Base-by-base conservation (phyloP, 2,888 invertebrate species). In the Trichopria drosophilae region DNA sequence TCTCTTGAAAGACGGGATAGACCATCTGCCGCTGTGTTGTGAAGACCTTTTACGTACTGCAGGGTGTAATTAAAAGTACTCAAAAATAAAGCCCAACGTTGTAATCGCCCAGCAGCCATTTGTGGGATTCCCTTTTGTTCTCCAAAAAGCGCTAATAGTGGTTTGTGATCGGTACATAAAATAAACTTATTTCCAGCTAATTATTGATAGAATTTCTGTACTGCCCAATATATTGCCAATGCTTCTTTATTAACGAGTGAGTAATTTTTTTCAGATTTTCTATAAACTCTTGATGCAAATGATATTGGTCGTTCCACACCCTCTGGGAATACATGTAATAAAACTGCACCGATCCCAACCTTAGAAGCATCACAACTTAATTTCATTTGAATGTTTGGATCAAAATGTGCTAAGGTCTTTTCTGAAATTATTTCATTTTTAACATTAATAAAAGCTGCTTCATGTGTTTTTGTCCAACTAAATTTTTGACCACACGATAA, bases 191-290 rank as follows among this genome's bases (percentile, higher is more conserved):
- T 59, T 4, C 69, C 71, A 28, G 60, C 49, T 40, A 73, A 57
- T 63, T 68, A 73, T 45, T 69, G 65, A 55, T 68, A 64, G 48
- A 68, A 69, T 28, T 62, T 64, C 28, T 57, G 63, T 4, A 66
- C 58, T 4, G 60, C 64, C 60, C 65, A 71, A 51, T 60, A 65
- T 40, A 72, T 67, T 12, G 68, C 65, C 23, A 71, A 55, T 1
- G 66, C 66, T 53, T 71, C 70, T 24, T 59, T 57, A 44, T 71
- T 64, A n/a, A 70, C 59, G 7, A 64, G 60, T 5, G 64, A 62
- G 52, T 71, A 70, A 28, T 63, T 68, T 40, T 65, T 60, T 54
- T 73, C 71, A 10, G 66, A 60, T 31, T 51, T 53, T 2, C 59
- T 59, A 15, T 68, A 50, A 1, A 66, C 59, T 40, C 65, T 36